Evolutionary conservation across 2,113 vertebrate genomes (phyloP), one percentile per base, ranked within the genome.

Genomic region (Barnardius zonarius): DNA sequence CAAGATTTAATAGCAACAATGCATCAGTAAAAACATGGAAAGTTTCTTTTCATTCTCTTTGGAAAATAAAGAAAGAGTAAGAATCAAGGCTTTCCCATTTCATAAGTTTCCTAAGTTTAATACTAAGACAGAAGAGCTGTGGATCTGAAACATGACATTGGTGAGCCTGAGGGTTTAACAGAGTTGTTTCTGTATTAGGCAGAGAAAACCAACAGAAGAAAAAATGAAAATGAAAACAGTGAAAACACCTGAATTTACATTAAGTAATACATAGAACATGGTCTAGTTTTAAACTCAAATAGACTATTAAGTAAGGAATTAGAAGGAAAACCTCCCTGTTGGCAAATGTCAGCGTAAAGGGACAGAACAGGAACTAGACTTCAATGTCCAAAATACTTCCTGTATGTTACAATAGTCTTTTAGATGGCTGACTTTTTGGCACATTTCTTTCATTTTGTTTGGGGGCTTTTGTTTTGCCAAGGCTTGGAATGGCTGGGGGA

Each of bases 1-100:
- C 46, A 63, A 57, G 35, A 88, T 62, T 97, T 96, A 93, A 95
- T 51, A 86, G 74, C 35, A 94, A 35, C 55, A 83, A 20, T 44
- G 84, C 20, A 92, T 72, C 76, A 64, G 33, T 39, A 61, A 66
- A 54, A 87, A 57, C 17, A 66, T 8, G 15, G 24, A 55, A 55
- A 18, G 30, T 80, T 95, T 93, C 8, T 62, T 87, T 70, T 19
- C 17, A 13, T 44, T 46, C 39, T 87, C 27, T 76, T 75, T 25
- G 20, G 39, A 66, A 84, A 83, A 80, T 43, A 57, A 81, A 84
- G 20, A 57, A 84, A 84, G 20, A 57, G 15, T 23, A 83, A 80
- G 43, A 95, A 80, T 55, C 59, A 51, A 51, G 19, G 37, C 27
- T 33, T 75, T 68, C 44, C 49, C 59, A 79, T 82, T 86, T 83